These are phyloP conservation scores for Pelvicachromis taeniatus DNA, from an alignment of 2,113 vertebrate species.

Conservation along the genomic window DNA sequence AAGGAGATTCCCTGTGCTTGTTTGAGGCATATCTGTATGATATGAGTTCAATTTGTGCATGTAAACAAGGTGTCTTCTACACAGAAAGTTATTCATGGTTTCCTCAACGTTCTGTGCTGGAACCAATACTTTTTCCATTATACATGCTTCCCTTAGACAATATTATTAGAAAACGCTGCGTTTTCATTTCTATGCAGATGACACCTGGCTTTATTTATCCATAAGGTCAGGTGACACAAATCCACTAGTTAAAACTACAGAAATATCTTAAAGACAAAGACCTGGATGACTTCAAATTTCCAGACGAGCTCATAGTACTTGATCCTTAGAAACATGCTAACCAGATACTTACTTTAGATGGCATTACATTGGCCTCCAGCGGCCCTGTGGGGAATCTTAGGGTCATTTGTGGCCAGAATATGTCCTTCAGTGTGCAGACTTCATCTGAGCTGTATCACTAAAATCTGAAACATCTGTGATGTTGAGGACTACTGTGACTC, in stretches of 20 bases:
- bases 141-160: not conserved
- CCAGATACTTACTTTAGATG: too few species aligned
- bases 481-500: accelerated
- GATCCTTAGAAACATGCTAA: too few species aligned
- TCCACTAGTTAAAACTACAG: not conserved
- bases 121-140: not conserved
- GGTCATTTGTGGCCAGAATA: not conserved
- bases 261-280: not conserved
- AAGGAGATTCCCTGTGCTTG: not conserved
- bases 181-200: not conserved
- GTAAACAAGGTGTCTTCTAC: not conserved
- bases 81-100: not conserved
- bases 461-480: not conserved
- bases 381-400: too few species aligned
- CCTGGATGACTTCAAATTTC: not conserved
- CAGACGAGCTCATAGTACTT: not conserved
- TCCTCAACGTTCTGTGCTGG: not conserved
- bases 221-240: not conserved
- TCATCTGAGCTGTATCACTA: not conserved
- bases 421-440: not conserved
- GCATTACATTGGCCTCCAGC: too few species aligned
- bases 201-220: not conserved
- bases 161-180: not conserved
- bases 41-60: not conserved
- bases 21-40: not conserved